Evolutionary conservation across 1,140 invertebrate genomes (phyloP).

Genomic region (Antheraea mylitta): DNA sequence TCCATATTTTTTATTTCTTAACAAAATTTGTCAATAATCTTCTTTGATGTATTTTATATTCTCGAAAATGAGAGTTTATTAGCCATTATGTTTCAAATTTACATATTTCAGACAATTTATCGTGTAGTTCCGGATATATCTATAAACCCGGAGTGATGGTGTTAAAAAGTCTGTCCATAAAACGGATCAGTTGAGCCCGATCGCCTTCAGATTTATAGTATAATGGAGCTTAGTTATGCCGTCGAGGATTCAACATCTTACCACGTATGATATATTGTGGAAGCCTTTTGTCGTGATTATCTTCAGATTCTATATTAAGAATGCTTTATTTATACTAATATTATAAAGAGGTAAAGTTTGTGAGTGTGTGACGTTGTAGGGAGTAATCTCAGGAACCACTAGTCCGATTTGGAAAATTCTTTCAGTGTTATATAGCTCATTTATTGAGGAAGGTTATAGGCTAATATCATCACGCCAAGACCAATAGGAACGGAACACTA

Average conservation of each 20-base stretch:
- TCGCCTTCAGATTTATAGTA: constrained; percentile 37
- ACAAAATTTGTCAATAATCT: not conserved
- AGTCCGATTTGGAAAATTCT: too few relatives aligned
- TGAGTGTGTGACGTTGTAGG: too few relatives aligned
- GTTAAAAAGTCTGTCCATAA: constrained; percentile 40
- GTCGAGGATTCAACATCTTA: not conserved
- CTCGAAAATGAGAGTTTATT: constrained; percentile 17
- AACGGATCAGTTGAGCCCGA: constrained; percentile 31
- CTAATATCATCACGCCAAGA: too few relatives aligned
- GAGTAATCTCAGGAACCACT: too few relatives aligned
- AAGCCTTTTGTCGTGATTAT: not conserved
- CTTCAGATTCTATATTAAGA: not conserved
- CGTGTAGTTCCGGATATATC: constrained; percentile 8
- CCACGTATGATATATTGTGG: constrained; percentile 3
- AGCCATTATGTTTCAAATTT: constrained; percentile 24
- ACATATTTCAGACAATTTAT: constrained; percentile 28
- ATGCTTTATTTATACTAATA: too few relatives aligned
- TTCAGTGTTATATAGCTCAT: too few relatives aligned
- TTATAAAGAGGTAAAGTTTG: too few relatives aligned
- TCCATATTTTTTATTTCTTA: not conserved
- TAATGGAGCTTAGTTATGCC: constrained; percentile 10
- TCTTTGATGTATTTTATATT: not conserved
- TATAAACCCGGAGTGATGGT: constrained; percentile 23
- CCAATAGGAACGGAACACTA: too few relatives aligned
- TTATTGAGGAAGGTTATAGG: too few relatives aligned